Conservation (phyloP, 2,888 invertebrate genomes). For the Drosophila mimetica region DNA sequence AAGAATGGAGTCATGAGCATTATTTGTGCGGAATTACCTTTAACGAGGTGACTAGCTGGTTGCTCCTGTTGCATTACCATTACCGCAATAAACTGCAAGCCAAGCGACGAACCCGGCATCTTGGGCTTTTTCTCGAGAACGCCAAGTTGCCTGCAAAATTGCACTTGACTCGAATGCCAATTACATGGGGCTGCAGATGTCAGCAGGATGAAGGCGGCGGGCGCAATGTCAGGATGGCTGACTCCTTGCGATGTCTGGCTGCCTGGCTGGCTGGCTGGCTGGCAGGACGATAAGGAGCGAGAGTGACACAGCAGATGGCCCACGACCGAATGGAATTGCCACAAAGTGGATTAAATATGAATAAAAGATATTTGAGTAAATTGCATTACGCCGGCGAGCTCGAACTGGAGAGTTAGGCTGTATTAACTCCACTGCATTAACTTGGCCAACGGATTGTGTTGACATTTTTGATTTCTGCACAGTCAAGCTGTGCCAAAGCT, state of each 20-base stretch:
- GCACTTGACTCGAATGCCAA: conserved; percentile 80
- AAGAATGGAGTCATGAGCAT: conserved; percentile 69
- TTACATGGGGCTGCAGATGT: conserved; percentile 74
- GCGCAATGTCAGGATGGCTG: neutral
- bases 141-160: conserved; percentile 69
- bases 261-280: conserved; percentile 10
- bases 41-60: conserved; percentile 77
- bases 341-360: conserved; percentile 77
- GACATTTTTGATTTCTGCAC: conserved; percentile 40
- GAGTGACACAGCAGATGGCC: conserved; percentile 36
- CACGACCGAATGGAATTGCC: conserved; percentile 58
- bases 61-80: conserved; percentile 77
- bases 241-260: conserved; percentile 10
- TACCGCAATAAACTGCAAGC: conserved; percentile 76
- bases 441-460: conserved; percentile 35
- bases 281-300: conserved; percentile 22
- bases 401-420: conserved; percentile 37
- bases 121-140: conserved; percentile 30
- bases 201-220: conserved; percentile 51
- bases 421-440: conserved; percentile 53
- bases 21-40: conserved; percentile 80
- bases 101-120: conserved; percentile 4
- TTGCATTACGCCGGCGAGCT: conserved; percentile 65
- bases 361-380: conserved; percentile 76
- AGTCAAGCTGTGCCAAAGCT: conserved; percentile 22